Conservation (phyloP, 2,888 invertebrate species). For the Carterocephalus palaemon region DNA sequence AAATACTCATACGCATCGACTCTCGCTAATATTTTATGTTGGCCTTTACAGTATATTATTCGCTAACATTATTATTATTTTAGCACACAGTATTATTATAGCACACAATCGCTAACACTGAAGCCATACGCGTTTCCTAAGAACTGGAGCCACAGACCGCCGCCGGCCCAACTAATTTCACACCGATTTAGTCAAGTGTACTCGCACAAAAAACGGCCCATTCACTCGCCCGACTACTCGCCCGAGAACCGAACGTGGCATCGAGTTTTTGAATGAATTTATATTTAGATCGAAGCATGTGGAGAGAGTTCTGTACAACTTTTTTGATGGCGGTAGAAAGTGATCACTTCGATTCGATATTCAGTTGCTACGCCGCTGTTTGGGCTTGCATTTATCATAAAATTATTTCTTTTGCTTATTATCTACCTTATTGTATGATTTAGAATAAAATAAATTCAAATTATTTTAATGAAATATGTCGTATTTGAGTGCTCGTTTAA, state of each 20-base stretch:
- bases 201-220: slow-evolving; percentile 65
- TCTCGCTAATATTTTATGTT: too few species aligned
- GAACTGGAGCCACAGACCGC: slow-evolving; percentile 37
- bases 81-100: too few species aligned
- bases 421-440: too few species aligned
- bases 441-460: too few species aligned
- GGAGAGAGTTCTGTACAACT: slow-evolving; percentile 18
- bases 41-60: too few species aligned
- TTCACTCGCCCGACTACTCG: slow-evolving; percentile 55
- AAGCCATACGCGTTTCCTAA: slow-evolving; percentile 35
- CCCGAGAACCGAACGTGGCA: slow-evolving; percentile 23
- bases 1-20: too few species aligned
- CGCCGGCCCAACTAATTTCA: slow-evolving; percentile 68
- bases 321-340: slow-evolving; percentile 20
- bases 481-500: too few species aligned
- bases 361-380: slow-evolving; percentile 1
- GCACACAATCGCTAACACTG: slow-evolving; percentile 39
- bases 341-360: slow-evolving; percentile 14
- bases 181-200: slow-evolving; percentile 75
- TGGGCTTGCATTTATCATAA: slow-evolving; percentile 1
- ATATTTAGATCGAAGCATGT: slow-evolving; percentile 23
- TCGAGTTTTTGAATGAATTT: slow-evolving; percentile 23
- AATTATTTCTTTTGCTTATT: too few species aligned
- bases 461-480: too few species aligned
- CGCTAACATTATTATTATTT: too few species aligned